Evolutionary conservation across 2,888 invertebrate genomes (phyloP), one percentile per base, ranked within the genome.

Genomic region (Coelinius sp.): DNA sequence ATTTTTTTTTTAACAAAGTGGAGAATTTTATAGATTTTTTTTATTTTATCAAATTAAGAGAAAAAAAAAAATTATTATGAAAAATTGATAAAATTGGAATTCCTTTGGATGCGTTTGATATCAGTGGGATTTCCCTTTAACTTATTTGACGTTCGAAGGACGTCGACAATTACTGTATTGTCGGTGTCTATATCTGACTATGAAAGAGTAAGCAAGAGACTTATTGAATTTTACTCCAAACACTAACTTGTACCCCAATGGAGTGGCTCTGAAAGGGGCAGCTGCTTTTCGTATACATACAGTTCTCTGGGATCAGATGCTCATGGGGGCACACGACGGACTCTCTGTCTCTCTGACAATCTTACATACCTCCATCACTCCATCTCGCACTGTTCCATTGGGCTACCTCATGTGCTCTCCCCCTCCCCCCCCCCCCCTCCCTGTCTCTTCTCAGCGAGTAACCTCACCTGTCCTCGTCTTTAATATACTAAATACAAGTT

Each of bases 81-180:
- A 59, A 8, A 59, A 35, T 27, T 25, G 14, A 10, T 14, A n/a
- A 59, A 59, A 31, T 59, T 14, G 17, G 8, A 49, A 20, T 7
- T 49, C 10, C 6, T n/a, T 20, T n/a, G 25, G 41, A 56, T 24
- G 20, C 52, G 31, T 56, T 59, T 62, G 52, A 63, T 71, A 68
- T 17, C 59, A 20, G 53, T 65, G 53, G 52, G 24, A 46, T 69
- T 69, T 69, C 68, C 41, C 65, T 69, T 59, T 35, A 64, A 64
- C 53, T 8, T 56, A 70, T 70, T 70, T 70, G 70, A 70, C 70
- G 53, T 65, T 59, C 41, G 65, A 65, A 65, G 65, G 56, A 46
- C 27, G 75, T 73, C 70, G 76, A 77, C 78, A 77, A 81, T 80
- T 77, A 77, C 75, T 53, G 74, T 76, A 76, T 75, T 78, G 78